Percentiles rank a stretch among this genome's conserved stretches.
Evolutionary conservation across 2,888 invertebrate species (phyloP).

Genomic region (Scaptomyza caliginosa): DNA sequence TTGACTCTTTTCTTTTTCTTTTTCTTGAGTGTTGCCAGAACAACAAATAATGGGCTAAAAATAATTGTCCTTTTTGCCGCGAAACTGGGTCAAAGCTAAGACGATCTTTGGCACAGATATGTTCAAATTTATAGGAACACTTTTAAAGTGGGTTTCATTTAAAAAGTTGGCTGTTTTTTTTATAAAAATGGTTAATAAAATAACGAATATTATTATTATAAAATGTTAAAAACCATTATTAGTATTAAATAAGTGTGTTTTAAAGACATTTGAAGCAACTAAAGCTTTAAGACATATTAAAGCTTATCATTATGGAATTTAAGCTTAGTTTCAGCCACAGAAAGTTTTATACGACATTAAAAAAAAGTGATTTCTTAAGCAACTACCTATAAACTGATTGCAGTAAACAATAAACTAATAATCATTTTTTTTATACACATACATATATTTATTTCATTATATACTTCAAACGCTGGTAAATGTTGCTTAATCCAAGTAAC

Average conservation of each 20-base stretch:
- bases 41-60: not conserved
- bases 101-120: not conserved
- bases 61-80: not conserved
- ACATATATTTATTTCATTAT: not conserved
- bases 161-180: not conserved
- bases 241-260: no score
- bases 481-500: constrained; percentile 25
- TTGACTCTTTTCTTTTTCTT: constrained; percentile 1
- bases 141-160: not conserved
- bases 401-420: not conserved
- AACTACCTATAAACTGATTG: not conserved
- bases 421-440: no score
- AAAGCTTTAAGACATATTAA: no score
- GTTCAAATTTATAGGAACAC: not conserved
- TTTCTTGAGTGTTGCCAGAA: not conserved
- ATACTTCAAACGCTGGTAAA: not conserved
- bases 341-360: no score
- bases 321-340: no score
- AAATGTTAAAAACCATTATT: no score
- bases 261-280: no score
- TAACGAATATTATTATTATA: no score
- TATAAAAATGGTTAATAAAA: not conserved
- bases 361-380: no score
- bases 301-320: no score
- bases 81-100: not conserved